phyloP scores from a whole-genome alignment of 2,888 invertebrate genomes.

The Pollenia amentaria region DNA sequence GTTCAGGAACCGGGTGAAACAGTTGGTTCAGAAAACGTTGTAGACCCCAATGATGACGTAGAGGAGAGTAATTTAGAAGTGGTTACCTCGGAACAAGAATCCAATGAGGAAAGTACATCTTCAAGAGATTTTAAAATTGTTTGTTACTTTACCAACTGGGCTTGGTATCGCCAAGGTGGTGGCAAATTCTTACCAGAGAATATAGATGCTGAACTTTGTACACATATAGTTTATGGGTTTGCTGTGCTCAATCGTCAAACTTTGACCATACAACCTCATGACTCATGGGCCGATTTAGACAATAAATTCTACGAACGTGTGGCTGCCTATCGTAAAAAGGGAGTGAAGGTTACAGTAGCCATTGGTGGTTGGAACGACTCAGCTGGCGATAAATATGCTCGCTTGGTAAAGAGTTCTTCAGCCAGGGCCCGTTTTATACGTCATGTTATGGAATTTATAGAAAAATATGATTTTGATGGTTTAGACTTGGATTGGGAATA shows the following conservation, averaged over 20 bases:
- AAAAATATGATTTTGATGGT: constrained; percentile 93
- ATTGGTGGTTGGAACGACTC: constrained; percentile 98
- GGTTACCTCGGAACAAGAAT: constrained; percentile 22
- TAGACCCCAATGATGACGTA: constrained; percentile 79
- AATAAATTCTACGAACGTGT: constrained; percentile 96
- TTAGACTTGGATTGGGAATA: constrained; percentile 98
- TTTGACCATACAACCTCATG: constrained; percentile 92
- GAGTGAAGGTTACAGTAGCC: constrained; percentile 93
- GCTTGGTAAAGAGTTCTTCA: constrained; percentile 90
- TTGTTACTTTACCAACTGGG: constrained; percentile 97
- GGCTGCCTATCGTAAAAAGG: constrained; percentile 89
- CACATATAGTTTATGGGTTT: constrained; percentile 96
- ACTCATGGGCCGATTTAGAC: constrained; percentile 95
- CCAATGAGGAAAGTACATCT: constrained; percentile 17
- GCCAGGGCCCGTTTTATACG: constrained; percentile 90
- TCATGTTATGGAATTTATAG: constrained; percentile 91
- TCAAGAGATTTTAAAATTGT: constrained; percentile 89
- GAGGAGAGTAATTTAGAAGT: constrained; percentile 77
- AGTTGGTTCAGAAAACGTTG: constrained; percentile 72
- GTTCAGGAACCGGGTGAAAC: constrained; percentile 21
- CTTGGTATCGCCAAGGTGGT: constrained; percentile 94
- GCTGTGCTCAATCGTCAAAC: constrained; percentile 92
- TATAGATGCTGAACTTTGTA: constrained; percentile 93
- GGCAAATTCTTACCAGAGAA: constrained; percentile 93
- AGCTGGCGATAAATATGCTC: constrained; percentile 94